These are phyloP conservation scores for Baryphthengus martii DNA, from an alignment of 2,113 vertebrate species.

Conservation along the genomic window DNA sequence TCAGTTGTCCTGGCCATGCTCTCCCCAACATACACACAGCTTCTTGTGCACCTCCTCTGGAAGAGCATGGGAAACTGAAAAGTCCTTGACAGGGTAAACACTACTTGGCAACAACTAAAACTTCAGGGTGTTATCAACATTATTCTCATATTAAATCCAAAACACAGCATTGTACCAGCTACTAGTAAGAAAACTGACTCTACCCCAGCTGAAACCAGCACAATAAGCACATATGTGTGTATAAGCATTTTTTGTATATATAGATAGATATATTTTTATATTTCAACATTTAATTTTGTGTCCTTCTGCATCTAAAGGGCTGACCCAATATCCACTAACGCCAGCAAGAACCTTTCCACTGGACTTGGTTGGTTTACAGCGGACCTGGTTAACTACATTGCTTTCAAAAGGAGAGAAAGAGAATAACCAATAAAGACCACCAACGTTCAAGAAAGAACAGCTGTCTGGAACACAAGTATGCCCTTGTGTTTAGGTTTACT, in stretches of 20 bases:
- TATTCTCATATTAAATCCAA: neutral
- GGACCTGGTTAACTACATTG: neutral
- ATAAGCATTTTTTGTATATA: neutral
- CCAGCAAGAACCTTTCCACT: neutral
- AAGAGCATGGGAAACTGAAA: neutral
- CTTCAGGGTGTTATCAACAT: neutral
- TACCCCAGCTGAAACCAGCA: neutral
- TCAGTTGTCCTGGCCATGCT: too few relatives aligned
- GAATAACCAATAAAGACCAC: neutral
- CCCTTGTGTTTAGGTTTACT: neutral
- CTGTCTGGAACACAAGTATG: neutral
- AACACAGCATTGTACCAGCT: neutral
- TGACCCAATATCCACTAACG: neutral
- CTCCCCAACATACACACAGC: too few relatives aligned
- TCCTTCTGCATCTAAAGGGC: neutral
- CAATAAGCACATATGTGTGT: neutral
- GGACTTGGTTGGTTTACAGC: neutral
- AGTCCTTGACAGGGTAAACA: neutral
- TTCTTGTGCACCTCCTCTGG: neutral
- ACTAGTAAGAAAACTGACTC: neutral
- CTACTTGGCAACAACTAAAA: neutral
- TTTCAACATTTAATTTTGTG: neutral
- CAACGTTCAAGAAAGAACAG: neutral
- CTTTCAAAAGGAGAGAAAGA: neutral
- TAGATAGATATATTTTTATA: neutral